Evolutionary conservation across 64 coral and sea anemone genomes (phyloP), one percentile per base, ranked within the genome.

Genomic region (Acropora tenuis): DNA sequence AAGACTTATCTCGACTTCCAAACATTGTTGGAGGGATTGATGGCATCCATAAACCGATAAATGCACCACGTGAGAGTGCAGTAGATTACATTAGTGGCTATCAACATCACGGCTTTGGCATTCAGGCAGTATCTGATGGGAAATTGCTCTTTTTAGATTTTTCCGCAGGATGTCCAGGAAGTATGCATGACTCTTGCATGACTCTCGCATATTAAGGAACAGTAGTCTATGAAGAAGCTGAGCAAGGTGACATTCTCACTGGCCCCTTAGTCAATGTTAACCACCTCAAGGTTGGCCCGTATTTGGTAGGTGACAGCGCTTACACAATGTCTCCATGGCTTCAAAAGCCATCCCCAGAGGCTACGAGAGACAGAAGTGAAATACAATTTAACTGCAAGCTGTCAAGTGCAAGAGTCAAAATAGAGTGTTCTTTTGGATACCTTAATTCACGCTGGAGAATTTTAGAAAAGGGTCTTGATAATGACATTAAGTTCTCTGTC

Each of bases 371-470:
- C 43, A 55, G 73, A 3, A 15, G 17, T 13, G 41, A 80, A 68
- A 78, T 78, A 40, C 48, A 90, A 16, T 81, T 90, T 69, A 92
- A 76, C 61, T 18, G 77, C 4, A 69, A 77, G 75, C 80, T 90
- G 12, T 94, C 57, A 11, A 73, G 72, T 49, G 93, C 79, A 13
- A 77, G 93, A 42, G 93, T 94, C 47, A 83, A 84, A 67, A 41
- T 89, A 65, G 75, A 90, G 55, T 83, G 78, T 43, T 73, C 88
- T 67, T 90, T 90, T 78, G 93, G 93, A 17, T 82, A 78, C 49
- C 69, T 94, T 9, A 94, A 94, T 43, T 82, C 73, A 42, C 77
- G 93, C 19, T 89, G 88, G 93, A 84, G 90, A 84, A 91, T 83
- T 76, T 45, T 85, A 48, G 40, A 84, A 50, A 81, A 84, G 58